Conservation (phyloP, 2,888 invertebrate species). For the Athalia rosae region DNA sequence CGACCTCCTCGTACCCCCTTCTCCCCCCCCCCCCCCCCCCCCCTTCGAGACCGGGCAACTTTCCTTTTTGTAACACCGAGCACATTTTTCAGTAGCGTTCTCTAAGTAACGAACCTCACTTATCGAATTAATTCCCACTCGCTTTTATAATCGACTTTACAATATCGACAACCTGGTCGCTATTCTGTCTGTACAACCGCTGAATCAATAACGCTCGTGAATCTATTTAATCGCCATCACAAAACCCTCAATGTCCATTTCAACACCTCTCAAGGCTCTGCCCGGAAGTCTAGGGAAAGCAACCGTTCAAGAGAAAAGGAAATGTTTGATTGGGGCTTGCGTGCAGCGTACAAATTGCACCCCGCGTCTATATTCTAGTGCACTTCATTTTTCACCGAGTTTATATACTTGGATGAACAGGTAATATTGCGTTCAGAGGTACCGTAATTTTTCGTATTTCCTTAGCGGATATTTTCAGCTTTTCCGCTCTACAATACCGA, state of each 20-base stretch:
- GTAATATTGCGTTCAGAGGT: neutral
- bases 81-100: slow-evolving; percentile 44
- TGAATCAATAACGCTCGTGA: slow-evolving; percentile 37
- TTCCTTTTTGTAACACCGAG: slow-evolving; percentile 21
- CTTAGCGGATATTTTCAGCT: neutral
- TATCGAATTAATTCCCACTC: slow-evolving; percentile 46
- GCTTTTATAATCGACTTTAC: slow-evolving; percentile 43
- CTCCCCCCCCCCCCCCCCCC: too few species aligned
- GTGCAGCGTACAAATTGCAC: slow-evolving; percentile 40
- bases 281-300: slow-evolving; percentile 12
- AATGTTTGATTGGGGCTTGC: slow-evolving; percentile 31
- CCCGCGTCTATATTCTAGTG: neutral
- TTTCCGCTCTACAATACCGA: neutral
- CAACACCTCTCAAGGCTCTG: slow-evolving; percentile 27
- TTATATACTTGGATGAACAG: neutral
- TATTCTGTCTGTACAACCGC: slow-evolving; percentile 32
- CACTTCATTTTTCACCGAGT: slow-evolving; percentile 5
- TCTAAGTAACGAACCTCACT: slow-evolving; percentile 47
- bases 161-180: slow-evolving; percentile 22
- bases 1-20: too few species aligned
- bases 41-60: neutral
- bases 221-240: slow-evolving; percentile 39
- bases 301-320: neutral
- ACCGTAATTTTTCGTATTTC: neutral
- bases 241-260: slow-evolving; percentile 24